Evolutionary conservation across 1,140 invertebrate species (phyloP), one percentile per base, ranked within the genome.

Genomic region (Cyclargus thomasi): DNA sequence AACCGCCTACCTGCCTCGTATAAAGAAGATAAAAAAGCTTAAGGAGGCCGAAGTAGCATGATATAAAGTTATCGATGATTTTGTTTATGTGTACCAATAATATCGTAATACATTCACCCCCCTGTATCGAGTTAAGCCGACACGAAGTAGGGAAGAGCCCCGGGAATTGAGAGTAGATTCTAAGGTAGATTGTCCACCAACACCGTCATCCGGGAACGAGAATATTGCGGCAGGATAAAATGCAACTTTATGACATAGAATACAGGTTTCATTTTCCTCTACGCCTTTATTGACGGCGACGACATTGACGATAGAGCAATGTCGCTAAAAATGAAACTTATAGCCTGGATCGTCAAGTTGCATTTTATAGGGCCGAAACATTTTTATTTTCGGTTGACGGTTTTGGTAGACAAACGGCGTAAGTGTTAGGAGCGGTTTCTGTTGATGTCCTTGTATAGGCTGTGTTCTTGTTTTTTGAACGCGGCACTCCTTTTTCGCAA

Each of bases 371-470:
- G 79, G 79, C n/a, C n/a, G n/a, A n/a, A n/a, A n/a, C n/a, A n/a
- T n/a, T n/a, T n/a, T n/a, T n/a, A n/a, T n/a, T n/a, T n/a, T n/a
- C n/a, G n/a, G n/a, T n/a, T n/a, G n/a, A n/a, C n/a, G n/a, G n/a
- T n/a, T n/a, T n/a, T n/a, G n/a, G n/a, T n/a, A n/a, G n/a, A n/a
- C n/a, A n/a, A n/a, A n/a, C n/a, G n/a, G n/a, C 75, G 77, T 74
- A 77, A 80, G 74, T 79, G 77, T 84, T 69, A 74, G 73, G 78
- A 77, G 73, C 74, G 74, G 74, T 82, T 83, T 75, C 76, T 80
- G 74, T 79, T 73, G 64, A 53, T 65, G 67, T 65, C 68, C 72
- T 75, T 75, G 71, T 74, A 64, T 55, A 21, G 23, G 67, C 70
- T 72, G 70, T 66, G 74, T 80, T 73, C 78, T 72, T 78, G 71